phyloP scores from a whole-genome alignment of 2,797 vertebrate genomes.

The Sebastes steindachneri region DNA sequence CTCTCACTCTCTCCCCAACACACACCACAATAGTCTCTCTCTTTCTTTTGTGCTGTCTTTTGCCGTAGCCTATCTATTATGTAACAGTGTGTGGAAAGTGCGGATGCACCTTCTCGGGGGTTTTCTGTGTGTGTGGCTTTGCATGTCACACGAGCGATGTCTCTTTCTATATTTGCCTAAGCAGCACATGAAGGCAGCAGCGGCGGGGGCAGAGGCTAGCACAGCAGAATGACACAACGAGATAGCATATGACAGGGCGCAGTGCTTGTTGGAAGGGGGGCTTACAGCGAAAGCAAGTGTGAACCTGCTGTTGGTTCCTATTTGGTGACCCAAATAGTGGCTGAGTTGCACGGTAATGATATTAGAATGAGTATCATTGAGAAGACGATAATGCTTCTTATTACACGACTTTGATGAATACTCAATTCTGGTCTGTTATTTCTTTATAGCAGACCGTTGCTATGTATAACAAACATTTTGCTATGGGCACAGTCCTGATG shows the following conservation, averaged over 20 bases:
- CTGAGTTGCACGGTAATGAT: neutral
- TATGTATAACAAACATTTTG: too few relatives aligned
- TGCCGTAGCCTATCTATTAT: conserved; percentile 59
- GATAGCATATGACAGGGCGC: conserved; percentile 19
- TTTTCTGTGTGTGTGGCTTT: conserved; percentile 39
- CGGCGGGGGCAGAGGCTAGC: conserved; percentile 11
- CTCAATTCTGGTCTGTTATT: too few relatives aligned
- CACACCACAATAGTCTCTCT: conserved; percentile 21
- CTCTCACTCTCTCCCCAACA: neutral
- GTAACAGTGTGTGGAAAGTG: conserved; percentile 51
- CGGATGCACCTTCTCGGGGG: conserved; percentile 44
- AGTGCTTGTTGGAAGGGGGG: neutral
- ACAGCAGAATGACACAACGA: conserved; percentile 24
- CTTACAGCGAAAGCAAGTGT: neutral
- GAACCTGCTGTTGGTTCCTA: neutral
- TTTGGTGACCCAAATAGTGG: neutral
- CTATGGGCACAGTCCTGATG: too few relatives aligned
- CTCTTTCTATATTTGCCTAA: conserved; percentile 50
- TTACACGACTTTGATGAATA: too few relatives aligned
- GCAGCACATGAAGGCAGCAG: conserved; percentile 36
- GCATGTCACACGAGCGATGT: conserved; percentile 51
- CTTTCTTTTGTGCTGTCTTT: conserved; percentile 51
- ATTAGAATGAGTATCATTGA: neutral
- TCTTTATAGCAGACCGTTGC: too few relatives aligned
- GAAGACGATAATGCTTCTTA: neutral